These are phyloP conservation scores for Drosophila mauritiana DNA, from an alignment of 1,140 invertebrate genomes.

Conservation along the genomic window DNA sequence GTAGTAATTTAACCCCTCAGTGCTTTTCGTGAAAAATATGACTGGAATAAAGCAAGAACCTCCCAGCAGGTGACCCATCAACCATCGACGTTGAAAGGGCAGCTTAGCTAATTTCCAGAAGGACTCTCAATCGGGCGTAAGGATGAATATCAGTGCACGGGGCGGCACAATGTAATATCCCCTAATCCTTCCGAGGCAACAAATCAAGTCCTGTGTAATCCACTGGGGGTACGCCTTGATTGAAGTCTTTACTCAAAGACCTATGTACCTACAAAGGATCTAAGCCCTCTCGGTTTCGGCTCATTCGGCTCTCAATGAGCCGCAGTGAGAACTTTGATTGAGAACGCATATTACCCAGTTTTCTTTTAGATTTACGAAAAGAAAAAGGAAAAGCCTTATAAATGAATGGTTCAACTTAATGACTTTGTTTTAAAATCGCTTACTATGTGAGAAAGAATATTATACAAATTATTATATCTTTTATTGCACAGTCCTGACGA, in stretches of 20 bases:
- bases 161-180: slow-evolving; percentile 21
- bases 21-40: slow-evolving; percentile 43
- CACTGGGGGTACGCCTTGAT: slow-evolving; percentile 12
- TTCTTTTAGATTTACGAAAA: not conserved
- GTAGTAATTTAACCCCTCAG: slow-evolving; percentile 65
- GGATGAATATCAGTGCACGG: slow-evolving; percentile 8
- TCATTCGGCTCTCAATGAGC: not conserved
- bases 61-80: slow-evolving; percentile 37
- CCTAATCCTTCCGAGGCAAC: slow-evolving; percentile 18
- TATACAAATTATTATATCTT: not conserved
- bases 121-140: slow-evolving; percentile 26
- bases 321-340: slow-evolving; percentile 6
- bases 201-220: slow-evolving; percentile 25
- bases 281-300: not conserved
- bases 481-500: not conserved
- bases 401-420: not conserved
- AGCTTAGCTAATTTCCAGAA: slow-evolving; percentile 35
- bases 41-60: slow-evolving; percentile 23
- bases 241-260: slow-evolving; percentile 16
- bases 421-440: too few species aligned
- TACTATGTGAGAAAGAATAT: too few species aligned
- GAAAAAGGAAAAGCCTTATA: not conserved
- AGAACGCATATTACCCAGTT: not conserved
- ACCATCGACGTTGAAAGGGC: slow-evolving; percentile 6
- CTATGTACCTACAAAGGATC: slow-evolving; percentile 7